phyloP scores from a whole-genome alignment of 2,888 invertebrate genomes.

The Muschampia plurimacula region DNA sequence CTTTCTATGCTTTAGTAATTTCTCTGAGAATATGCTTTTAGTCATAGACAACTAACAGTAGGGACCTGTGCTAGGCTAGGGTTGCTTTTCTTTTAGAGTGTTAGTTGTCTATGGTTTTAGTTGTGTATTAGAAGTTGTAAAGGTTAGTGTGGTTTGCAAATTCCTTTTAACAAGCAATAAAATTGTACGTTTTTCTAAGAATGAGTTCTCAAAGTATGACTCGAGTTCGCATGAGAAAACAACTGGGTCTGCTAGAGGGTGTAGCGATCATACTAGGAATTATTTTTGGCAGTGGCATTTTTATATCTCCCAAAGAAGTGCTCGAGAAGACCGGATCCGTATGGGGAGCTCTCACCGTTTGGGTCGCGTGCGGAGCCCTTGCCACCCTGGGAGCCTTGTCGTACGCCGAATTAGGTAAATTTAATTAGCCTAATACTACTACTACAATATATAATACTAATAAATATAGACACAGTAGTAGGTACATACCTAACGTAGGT shows the following conservation, averaged over 20 bases:
- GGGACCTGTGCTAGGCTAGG: no score
- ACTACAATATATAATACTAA: no score
- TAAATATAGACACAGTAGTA: no score
- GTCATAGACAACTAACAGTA: no score
- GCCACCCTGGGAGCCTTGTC: conserved; percentile 98
- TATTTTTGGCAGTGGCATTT: conserved; percentile 98
- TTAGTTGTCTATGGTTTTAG: not conserved
- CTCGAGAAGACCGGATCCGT: conserved; percentile 95
- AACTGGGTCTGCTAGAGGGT: conserved; percentile 95
- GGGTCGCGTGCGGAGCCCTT: conserved; percentile 94
- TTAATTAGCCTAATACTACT: no score
- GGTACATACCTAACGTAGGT: no score
- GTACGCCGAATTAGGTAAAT: conserved; percentile 90
- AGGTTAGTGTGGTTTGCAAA: not conserved
- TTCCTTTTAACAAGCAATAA: not conserved
- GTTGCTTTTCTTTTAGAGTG: no score
- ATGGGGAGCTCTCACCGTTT: conserved; percentile 94
- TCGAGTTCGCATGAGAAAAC: conserved; percentile 92
- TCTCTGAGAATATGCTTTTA: no score
- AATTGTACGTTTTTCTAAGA: not conserved
- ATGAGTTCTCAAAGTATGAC: conserved; percentile 26
- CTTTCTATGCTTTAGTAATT: no score
- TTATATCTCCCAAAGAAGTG: conserved; percentile 98
- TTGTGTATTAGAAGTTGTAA: not conserved
- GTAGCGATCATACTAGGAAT: conserved; percentile 97